Evolutionary conservation across 1,140 invertebrate genomes (phyloP).

Genomic region (Danaus plexippus): DNA sequence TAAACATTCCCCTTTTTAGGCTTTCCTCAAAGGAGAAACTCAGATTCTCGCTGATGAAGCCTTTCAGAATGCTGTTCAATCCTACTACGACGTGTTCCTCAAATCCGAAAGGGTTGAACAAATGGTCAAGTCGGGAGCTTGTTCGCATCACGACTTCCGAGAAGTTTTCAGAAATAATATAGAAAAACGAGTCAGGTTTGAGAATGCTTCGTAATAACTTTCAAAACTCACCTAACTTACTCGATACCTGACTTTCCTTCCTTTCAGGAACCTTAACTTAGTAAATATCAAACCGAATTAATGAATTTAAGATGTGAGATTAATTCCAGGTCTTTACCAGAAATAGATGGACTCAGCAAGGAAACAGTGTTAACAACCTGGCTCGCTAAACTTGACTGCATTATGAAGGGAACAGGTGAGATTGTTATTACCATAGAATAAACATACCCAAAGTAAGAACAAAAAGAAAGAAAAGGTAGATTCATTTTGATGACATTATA

Average conservation of each 20-base stretch:
- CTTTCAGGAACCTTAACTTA: too few species aligned
- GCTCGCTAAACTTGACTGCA: constrained; percentile 99
- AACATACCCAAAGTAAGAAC: constrained; percentile 14
- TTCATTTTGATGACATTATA: not conserved
- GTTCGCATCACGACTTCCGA: constrained; percentile 97
- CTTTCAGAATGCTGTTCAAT: constrained; percentile 98
- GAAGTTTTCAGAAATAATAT: constrained; percentile 99
- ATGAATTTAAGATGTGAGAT: constrained; percentile 3
- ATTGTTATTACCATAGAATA: constrained; percentile 8
- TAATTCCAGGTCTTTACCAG: constrained; percentile 88
- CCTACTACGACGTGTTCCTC: constrained; percentile 97
- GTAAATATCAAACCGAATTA: too few species aligned
- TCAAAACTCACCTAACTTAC: too few species aligned
- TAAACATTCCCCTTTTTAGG: constrained; percentile 67
- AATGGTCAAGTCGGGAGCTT: constrained; percentile 97
- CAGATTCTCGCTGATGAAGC: constrained; percentile 99
- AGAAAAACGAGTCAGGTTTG: constrained; percentile 93
- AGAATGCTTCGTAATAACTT: constrained; percentile 1
- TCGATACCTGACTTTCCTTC: too few species aligned
- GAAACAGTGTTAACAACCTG: constrained; percentile 98
- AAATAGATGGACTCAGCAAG: constrained; percentile 99
- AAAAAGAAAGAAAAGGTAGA: constrained; percentile 10
- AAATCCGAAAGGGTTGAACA: constrained; percentile 95
- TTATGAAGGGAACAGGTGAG: constrained; percentile 88
- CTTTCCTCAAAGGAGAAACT: constrained; percentile 94